Percentiles rank a stretch among this genome's conserved stretches.
phyloP scores from a whole-genome alignment of 2,888 invertebrate genomes.

The Epinotia bilunana region DNA sequence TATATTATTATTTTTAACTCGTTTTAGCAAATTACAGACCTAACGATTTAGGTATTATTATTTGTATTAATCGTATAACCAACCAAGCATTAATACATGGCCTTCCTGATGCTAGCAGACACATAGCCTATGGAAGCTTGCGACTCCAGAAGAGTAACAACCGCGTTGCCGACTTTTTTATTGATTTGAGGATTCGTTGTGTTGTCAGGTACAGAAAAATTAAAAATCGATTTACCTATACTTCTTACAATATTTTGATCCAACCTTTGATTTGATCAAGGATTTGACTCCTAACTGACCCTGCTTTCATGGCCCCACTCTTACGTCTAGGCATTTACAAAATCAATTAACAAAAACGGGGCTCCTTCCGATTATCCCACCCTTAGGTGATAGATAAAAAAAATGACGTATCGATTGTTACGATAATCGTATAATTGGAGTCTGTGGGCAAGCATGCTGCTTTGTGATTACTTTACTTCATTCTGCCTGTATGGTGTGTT shows the following conservation, averaged over 20 bases:
- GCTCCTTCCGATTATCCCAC: conserved; percentile 40
- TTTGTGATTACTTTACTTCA: conserved; percentile 10
- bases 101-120: no score
- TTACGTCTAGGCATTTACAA: conserved; percentile 44
- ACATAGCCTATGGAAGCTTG: no score
- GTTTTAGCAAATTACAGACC: no score
- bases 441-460: neutral
- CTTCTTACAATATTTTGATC: neutral
- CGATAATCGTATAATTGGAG: conserved; percentile 19
- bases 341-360: conserved; percentile 51
- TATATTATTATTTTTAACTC: no score
- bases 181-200: no score
- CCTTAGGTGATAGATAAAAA: conserved; percentile 45
- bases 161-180: no score
- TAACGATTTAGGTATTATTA: no score
- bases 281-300: neutral
- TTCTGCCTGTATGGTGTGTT: neutral
- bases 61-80: no score
- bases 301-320: conserved; percentile 43
- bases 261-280: neutral
- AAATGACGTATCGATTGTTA: conserved; percentile 46
- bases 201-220: no score
- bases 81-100: no score
- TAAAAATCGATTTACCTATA: no score
- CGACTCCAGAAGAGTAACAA: no score